Percentiles rank a stretch among this genome's conserved stretches.
Conservation (phyloP, 2,797 vertebrate species). For the Poecilia velifera region DNA sequence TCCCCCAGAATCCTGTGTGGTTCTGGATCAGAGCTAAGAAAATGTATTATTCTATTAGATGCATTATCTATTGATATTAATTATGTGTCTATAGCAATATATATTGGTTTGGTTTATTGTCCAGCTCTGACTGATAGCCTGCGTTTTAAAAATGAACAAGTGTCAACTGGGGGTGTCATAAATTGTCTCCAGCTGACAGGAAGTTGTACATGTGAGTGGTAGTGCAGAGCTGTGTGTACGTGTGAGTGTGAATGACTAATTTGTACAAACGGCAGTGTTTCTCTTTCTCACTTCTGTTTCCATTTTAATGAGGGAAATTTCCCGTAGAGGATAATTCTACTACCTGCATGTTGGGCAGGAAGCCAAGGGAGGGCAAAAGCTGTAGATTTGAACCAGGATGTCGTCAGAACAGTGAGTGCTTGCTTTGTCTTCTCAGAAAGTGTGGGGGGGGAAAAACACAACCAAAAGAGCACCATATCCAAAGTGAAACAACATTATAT, state of each 20-base stretch:
- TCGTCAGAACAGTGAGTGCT: not conserved
- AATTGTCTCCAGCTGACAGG: conserved; percentile 36
- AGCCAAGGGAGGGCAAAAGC: conserved; percentile 39
- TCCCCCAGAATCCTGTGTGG: too few relatives aligned
- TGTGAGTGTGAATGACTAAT: conserved; percentile 69
- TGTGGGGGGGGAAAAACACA: not conserved
- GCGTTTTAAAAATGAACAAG: not conserved
- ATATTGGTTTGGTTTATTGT: not conserved
- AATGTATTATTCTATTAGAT: too few relatives aligned
- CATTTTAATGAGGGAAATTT: conserved; percentile 46
- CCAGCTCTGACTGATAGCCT: not conserved
- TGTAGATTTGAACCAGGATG: conserved; percentile 10
- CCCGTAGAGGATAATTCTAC: conserved; percentile 24
- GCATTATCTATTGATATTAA: too few relatives aligned
- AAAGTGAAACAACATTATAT: too few relatives aligned
- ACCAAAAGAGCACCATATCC: too few relatives aligned
- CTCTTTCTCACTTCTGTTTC: conserved; percentile 31
- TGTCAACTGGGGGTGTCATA: conserved; percentile 12
- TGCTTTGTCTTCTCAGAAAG: not conserved
- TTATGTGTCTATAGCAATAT: too few relatives aligned
- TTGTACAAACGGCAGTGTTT: conserved; percentile 39
- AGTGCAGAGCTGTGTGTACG: conserved; percentile 63
- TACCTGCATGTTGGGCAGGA: conserved; percentile 25
- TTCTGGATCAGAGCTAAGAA: too few relatives aligned
- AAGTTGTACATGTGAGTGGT: not conserved